Conservation (phyloP, 2,888 invertebrate genomes). For the Rhopalosiphum nymphaeae region DNA sequence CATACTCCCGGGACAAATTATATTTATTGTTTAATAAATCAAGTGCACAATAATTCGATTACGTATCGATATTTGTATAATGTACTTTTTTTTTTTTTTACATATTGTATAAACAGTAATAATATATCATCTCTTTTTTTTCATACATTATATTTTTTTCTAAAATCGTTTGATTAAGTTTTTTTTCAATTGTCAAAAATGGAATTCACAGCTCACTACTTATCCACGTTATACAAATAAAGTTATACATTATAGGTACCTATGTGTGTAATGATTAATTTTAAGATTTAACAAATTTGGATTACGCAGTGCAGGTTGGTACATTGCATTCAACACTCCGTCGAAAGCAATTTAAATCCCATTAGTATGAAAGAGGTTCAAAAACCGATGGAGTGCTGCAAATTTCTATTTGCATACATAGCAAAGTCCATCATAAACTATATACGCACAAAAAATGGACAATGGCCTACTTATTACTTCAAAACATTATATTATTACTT, state of each 20-base stretch:
- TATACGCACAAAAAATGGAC: neutral
- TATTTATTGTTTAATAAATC: neutral
- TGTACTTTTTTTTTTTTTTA: neutral
- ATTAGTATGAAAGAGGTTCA: neutral
- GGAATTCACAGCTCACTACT: neutral
- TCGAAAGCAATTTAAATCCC: neutral
- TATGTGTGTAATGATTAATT: neutral
- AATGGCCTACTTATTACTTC: neutral
- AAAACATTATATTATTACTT: neutral
- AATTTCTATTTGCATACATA: neutral
- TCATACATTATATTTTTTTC: neutral
- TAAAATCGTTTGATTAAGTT: neutral
- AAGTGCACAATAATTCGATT: neutral
- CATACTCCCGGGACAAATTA: neutral
- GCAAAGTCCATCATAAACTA: neutral
- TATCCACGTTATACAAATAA: neutral
- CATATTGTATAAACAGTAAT: neutral
- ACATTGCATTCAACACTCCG: neutral
- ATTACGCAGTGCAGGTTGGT: neutral
- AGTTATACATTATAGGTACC: neutral
- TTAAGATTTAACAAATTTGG: neutral
- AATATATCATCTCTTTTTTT: constrained; percentile 4
- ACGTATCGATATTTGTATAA: neutral
- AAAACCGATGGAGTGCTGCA: neutral
- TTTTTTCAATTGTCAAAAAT: neutral